Conservation (phyloP, 2,888 invertebrate species). For the Drosophila rubida region DNA sequence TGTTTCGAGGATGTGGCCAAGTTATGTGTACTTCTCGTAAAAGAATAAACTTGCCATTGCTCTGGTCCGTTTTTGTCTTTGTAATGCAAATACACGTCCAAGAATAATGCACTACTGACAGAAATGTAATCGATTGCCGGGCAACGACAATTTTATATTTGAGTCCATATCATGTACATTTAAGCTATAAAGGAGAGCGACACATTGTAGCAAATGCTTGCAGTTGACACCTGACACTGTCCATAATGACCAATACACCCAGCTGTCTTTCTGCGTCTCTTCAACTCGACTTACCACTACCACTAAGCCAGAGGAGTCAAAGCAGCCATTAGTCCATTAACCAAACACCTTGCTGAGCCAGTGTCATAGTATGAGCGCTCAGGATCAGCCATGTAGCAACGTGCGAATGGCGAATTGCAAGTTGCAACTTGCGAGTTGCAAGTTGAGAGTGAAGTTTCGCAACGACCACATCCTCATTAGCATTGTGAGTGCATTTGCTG, state of each 20-base stretch:
- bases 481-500: slow-evolving; percentile 32
- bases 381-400: slow-evolving; percentile 11
- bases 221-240: neutral
- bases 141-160: neutral
- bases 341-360: slow-evolving; percentile 44
- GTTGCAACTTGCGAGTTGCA: slow-evolving; percentile 5
- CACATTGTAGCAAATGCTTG: neutral
- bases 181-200: neutral
- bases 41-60: too few species aligned
- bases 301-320: neutral
- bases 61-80: neutral
- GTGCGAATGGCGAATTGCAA: neutral
- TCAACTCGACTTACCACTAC: neutral
- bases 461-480: slow-evolving; percentile 47
- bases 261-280: neutral
- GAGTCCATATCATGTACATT: neutral
- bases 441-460: slow-evolving; percentile 43
- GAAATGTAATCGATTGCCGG: neutral
- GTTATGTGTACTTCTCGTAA: too few species aligned
- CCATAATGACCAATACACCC: neutral
- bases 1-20: neutral
- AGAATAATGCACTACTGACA: too few species aligned
- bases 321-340: slow-evolving; percentile 41
- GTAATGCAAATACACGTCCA: neutral
- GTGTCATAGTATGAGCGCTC: slow-evolving; percentile 21